These are phyloP conservation scores for Raja brachyura DNA, from an alignment of 2,113 vertebrate genomes.

Conservation along the genomic window DNA sequence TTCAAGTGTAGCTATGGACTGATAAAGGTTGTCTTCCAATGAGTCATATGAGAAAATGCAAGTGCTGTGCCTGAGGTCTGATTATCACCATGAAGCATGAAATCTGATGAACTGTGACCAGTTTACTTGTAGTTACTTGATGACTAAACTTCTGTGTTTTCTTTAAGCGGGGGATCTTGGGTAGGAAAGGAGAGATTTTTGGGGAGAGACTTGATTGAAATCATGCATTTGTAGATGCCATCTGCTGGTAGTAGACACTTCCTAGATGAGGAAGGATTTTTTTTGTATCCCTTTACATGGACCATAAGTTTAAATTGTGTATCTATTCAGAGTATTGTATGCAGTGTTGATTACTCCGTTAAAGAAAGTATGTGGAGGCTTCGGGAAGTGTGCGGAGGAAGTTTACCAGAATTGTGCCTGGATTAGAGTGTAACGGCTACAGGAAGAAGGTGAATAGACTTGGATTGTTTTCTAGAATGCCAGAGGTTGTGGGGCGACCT, in stretches of 20 bases:
- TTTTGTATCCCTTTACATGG: background rate
- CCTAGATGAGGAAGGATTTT: background rate
- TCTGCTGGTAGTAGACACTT: background rate
- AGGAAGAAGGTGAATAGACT: too few species aligned
- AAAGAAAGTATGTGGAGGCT: too few species aligned
- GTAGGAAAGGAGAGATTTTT: background rate
- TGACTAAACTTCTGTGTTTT: background rate
- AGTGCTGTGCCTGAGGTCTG: too few species aligned
- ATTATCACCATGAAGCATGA: too few species aligned
- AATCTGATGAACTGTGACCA: too few species aligned
- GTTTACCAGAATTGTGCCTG: too few species aligned
- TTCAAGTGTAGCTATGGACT: background rate
- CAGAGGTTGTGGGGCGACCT: too few species aligned
- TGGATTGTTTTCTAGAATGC: too few species aligned
- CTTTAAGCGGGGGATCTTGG: background rate
- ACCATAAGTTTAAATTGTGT: background rate
- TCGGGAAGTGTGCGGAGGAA: too few species aligned
- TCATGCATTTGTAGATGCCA: background rate
- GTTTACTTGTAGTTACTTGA: background rate
- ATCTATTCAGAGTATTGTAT: too few species aligned
- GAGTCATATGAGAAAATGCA: background rate
- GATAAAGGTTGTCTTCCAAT: background rate
- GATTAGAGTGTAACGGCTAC: too few species aligned
- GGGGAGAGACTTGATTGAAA: background rate
- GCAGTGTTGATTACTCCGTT: too few species aligned